Evolutionary conservation across 2,113 vertebrate genomes (phyloP), one percentile per base, ranked within the genome.

Genomic region (Tringa solitaria): DNA sequence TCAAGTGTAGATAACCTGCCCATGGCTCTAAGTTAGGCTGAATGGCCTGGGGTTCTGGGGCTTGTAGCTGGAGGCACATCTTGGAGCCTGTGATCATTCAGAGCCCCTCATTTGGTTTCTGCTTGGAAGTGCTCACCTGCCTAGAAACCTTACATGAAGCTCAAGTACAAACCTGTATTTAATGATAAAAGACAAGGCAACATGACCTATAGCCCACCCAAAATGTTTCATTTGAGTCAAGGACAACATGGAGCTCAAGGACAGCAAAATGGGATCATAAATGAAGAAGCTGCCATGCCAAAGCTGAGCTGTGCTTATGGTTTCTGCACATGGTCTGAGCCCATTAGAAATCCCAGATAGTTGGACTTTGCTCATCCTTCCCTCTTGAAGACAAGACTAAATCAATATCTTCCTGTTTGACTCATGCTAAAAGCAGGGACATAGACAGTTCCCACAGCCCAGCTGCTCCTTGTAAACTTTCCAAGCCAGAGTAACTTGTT

Each of bases 271-370:
- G 30, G 18, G 19, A 53, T 12, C 27, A 28, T 21, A 69, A 50
- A 76, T 23, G 18, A 82, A 19, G 48, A 78, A 56, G 5, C 0
- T 70, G 16, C 15, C 0, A 0, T 41, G 43, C 8, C 17, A 19
- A 30, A 39, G n/a, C 14, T 85, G 70, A 85, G 20, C 48, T 73
- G 27, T 76, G 9, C 23, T 22, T 65, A 9, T 0, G 0, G 20
- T 63, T 61, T 46, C n/a, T 53, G 54, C 43, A 11, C 21, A 5
- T 17, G 12, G 12, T 12, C 33, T 63, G 51, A 81, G 60, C 3
- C 43, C 17, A 30, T 21, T 50, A 57, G 33, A 80, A 92, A 67
- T 26, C 61, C 9, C 45, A 48, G 45, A 21, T 4, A 73, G 45
- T 1, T 33, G 53, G 50, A 30, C n/a, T 90, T 73, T 15, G 5